These are phyloP conservation scores for Laupala kohalensis DNA, from an alignment of 1,140 invertebrate genomes.

Conservation along the genomic window DNA sequence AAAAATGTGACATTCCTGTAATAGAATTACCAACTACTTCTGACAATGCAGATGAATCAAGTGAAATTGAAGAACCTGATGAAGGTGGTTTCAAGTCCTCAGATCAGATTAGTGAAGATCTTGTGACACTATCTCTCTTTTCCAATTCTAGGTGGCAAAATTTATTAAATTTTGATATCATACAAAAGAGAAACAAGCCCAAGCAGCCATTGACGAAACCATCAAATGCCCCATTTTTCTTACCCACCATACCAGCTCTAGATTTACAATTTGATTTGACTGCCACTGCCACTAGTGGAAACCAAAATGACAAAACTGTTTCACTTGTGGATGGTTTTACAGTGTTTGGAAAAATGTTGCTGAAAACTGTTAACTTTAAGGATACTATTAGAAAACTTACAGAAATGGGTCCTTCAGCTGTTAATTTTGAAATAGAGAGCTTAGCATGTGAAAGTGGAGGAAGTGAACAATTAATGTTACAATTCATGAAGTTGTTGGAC, in stretches of 20 bases:
- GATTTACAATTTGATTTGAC: slow-evolving; percentile 67
- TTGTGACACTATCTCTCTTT: slow-evolving; percentile 76
- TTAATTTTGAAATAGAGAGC: slow-evolving; percentile 81
- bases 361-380: slow-evolving; percentile 33
- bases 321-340: slow-evolving; percentile 46
- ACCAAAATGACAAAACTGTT: not conserved
- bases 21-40: slow-evolving; percentile 22
- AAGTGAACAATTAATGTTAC: slow-evolving; percentile 49
- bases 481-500: slow-evolving; percentile 68
- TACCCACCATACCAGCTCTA: slow-evolving; percentile 77
- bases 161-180: slow-evolving; percentile 76
- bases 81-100: slow-evolving; percentile 54
- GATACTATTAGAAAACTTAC: slow-evolving; percentile 62
- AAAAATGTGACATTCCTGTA: slow-evolving; percentile 39
- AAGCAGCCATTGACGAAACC: slow-evolving; percentile 65
- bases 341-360: slow-evolving; percentile 47
- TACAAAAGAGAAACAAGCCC: slow-evolving; percentile 85
- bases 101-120: slow-evolving; percentile 62
- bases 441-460: slow-evolving; percentile 58
- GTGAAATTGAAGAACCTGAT: slow-evolving; percentile 36
- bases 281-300: slow-evolving; percentile 25
- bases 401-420: slow-evolving; percentile 62
- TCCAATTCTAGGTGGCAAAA: slow-evolving; percentile 87
- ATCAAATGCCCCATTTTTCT: slow-evolving; percentile 85
- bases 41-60: slow-evolving; percentile 34